Percentiles rank a stretch among this genome's conserved stretches.
phyloP scores from a whole-genome alignment of 2,113 vertebrate species.

The Dryoscopus gambensis region DNA sequence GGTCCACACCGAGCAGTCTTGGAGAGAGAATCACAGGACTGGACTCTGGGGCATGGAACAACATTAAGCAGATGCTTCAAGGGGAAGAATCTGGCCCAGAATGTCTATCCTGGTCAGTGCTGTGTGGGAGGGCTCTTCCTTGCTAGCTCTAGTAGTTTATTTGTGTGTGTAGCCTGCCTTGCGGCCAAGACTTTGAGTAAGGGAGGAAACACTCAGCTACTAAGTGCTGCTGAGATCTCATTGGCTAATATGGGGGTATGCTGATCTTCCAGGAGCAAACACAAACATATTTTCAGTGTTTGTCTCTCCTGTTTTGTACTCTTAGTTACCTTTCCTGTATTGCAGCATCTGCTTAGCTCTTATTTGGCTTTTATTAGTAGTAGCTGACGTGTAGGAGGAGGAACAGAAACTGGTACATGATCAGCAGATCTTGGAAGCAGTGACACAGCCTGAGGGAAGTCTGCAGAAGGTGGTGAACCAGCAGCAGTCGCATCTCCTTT shows the following conservation, averaged over 20 bases:
- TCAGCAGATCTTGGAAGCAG: neutral
- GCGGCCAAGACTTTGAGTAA: neutral
- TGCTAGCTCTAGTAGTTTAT: neutral
- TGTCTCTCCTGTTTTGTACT: neutral
- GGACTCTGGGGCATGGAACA: neutral
- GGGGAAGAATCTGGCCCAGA: neutral
- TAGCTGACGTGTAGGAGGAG: neutral
- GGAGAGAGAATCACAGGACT: neutral
- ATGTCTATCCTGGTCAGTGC: neutral
- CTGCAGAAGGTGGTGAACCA: neutral
- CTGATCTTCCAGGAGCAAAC: neutral
- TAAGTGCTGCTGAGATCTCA: neutral
- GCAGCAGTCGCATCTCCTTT: neutral
- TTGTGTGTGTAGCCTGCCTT: neutral
- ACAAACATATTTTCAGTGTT: neutral
- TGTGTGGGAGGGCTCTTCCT: neutral
- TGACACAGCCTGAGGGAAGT: neutral
- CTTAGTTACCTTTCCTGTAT: constrained; percentile 33
- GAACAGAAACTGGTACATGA: neutral
- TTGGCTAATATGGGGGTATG: neutral
- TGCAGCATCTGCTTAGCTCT: constrained; percentile 24
- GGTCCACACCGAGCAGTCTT: neutral
- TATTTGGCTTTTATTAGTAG: neutral
- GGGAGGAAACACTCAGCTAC: neutral
- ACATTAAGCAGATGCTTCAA: neutral